phyloP scores from a whole-genome alignment of 2,888 invertebrate species.

The Drosophila cognata region DNA sequence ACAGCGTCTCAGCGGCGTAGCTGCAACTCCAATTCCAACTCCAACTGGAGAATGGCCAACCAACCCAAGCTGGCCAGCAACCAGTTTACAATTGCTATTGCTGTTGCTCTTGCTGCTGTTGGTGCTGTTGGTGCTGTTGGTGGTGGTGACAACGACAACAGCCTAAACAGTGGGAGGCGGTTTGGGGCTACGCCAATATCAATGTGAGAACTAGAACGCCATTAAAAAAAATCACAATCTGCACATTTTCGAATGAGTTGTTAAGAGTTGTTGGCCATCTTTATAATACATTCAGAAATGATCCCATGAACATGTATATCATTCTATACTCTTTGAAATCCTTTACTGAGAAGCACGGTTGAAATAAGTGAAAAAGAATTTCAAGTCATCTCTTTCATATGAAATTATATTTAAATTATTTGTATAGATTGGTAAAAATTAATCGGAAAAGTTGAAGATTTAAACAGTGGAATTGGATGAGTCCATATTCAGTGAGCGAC shows the following conservation, averaged over 20 bases:
- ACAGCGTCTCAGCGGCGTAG: slow-evolving; percentile 55
- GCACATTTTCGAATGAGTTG: background rate
- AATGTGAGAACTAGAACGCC: slow-evolving; percentile 40
- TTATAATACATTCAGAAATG: background rate
- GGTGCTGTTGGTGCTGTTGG: slow-evolving; percentile 12
- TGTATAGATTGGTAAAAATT: background rate
- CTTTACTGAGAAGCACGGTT: background rate
- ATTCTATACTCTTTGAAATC: background rate
- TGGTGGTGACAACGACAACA: slow-evolving; percentile 36
- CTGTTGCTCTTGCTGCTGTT: slow-evolving; percentile 2
- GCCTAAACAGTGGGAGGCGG: slow-evolving; percentile 50
- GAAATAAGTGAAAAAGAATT: background rate
- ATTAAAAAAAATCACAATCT: slow-evolving; percentile 10
- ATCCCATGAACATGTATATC: background rate
- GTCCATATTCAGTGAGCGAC: background rate
- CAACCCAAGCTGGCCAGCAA: slow-evolving; percentile 26
- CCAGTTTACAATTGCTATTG: slow-evolving; percentile 43
- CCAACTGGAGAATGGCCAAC: slow-evolving; percentile 31
- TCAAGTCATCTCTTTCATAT: background rate
- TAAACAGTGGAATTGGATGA: background rate
- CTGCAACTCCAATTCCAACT: slow-evolving; percentile 8
- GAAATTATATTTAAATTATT: background rate
- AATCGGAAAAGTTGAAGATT: background rate
- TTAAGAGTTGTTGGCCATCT: background rate
- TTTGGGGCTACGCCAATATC: slow-evolving; percentile 16